phyloP scores from a whole-genome alignment of 2,113 vertebrate species.

The Archilochus colubris region DNA sequence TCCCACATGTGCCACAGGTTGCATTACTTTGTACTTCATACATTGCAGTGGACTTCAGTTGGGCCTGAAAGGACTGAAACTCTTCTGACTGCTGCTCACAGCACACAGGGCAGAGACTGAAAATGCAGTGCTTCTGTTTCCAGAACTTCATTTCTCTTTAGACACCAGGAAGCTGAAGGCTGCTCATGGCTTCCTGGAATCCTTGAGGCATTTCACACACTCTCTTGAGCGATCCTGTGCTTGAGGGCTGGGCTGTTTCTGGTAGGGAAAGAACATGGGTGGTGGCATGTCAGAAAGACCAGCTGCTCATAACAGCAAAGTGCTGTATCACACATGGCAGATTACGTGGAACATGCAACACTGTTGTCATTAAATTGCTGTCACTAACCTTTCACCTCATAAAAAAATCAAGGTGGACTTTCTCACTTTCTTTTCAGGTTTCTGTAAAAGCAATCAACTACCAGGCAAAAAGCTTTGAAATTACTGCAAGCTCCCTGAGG shows the following conservation, averaged over 20 bases:
- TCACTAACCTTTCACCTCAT: background rate
- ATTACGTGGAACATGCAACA: background rate
- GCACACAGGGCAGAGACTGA: background rate
- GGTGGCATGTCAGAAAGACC: background rate
- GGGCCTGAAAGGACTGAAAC: background rate
- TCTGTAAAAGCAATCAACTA: conserved; percentile 8
- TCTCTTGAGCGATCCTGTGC: background rate
- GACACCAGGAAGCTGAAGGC: background rate
- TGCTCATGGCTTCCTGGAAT: background rate
- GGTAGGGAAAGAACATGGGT: background rate
- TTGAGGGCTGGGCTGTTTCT: background rate
- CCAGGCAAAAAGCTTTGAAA: background rate
- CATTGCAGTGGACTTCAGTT: background rate
- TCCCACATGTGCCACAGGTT: background rate
- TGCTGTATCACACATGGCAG: background rate
- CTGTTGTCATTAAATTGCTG: background rate
- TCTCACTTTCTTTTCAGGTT: background rate
- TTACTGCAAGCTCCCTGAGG: conserved; percentile 35
- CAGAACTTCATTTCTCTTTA: background rate
- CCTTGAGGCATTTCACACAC: background rate
- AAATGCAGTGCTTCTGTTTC: background rate
- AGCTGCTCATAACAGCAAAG: background rate
- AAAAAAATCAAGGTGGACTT: background rate
- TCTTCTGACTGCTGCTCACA: background rate
- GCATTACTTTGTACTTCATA: background rate